phyloP scores from a whole-genome alignment of 1,140 invertebrate species.

The Octopus bimaculoides region DNA sequence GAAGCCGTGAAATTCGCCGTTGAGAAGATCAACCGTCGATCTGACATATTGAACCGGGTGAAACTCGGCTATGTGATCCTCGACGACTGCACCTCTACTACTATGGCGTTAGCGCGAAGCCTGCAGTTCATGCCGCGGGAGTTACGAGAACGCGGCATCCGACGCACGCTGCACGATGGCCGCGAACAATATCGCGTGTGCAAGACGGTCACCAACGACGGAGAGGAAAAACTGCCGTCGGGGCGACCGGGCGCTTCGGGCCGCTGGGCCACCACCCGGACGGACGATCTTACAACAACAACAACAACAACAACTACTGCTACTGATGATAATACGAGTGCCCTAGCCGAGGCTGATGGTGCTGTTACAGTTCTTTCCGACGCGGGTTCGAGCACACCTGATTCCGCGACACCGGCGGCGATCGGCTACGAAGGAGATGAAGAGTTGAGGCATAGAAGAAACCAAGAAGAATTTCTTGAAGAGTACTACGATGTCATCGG shows the following conservation, averaged over 20 bases:
- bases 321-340: not conserved
- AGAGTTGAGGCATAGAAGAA: not conserved
- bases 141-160: not conserved
- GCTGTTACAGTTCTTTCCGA: not conserved
- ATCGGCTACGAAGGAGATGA: too few relatives aligned
- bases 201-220: not conserved
- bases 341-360: too few relatives aligned
- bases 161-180: not conserved
- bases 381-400: not conserved
- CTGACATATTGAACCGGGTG: slow-evolving; percentile 25
- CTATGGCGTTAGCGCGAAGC: slow-evolving; percentile 29
- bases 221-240: not conserved
- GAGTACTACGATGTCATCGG: slow-evolving; percentile 35
- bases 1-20: slow-evolving; percentile 33
- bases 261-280: not conserved
- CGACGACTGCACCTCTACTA: slow-evolving; percentile 31
- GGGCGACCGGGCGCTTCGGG: not conserved
- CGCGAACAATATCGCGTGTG: not conserved
- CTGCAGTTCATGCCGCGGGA: slow-evolving; percentile 36
- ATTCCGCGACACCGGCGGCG: not conserved
- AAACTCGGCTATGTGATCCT: slow-evolving; percentile 29
- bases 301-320: not conserved
- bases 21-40: slow-evolving; percentile 27
- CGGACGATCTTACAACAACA: not conserved
- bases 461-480: not conserved